Percentiles rank a stretch among this genome's conserved stretches.
phyloP scores from a whole-genome alignment of 1,140 invertebrate genomes.

The Aphidius ervi region DNA sequence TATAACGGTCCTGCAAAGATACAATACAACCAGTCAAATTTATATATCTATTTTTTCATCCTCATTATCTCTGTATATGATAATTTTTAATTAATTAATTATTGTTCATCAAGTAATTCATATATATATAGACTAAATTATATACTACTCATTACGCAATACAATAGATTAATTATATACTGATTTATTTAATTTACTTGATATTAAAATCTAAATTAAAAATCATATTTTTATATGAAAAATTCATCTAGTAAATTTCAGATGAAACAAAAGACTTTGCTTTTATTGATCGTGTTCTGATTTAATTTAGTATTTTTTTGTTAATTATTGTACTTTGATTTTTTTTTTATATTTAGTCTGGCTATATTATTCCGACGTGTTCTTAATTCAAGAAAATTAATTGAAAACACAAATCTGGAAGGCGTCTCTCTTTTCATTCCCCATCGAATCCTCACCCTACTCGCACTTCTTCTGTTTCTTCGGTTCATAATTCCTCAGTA shows the following conservation, averaged over 20 bases:
- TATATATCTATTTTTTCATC: background rate
- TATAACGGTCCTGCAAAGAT: background rate
- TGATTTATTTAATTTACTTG: no score
- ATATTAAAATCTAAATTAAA: no score
- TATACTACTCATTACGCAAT: background rate
- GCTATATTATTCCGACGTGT: constrained; percentile 33
- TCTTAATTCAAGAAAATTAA: constrained; percentile 49
- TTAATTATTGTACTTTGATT: background rate
- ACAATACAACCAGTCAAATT: no score
- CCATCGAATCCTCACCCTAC: background rate
- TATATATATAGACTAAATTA: no score
- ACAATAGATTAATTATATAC: background rate
- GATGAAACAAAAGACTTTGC: no score
- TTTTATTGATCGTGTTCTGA: no score
- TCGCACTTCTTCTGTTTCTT: constrained; percentile 17
- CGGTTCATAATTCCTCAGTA: constrained; percentile 46
- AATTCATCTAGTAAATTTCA: no score
- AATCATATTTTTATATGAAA: no score
- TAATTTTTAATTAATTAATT: background rate
- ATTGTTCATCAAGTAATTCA: background rate
- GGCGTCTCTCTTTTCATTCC: constrained; percentile 32
- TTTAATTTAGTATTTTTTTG: background rate
- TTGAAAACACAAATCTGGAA: constrained; percentile 48
- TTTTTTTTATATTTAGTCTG: constrained; percentile 15
- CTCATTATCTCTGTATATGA: background rate